Conservation (phyloP, 2,113 vertebrate genomes). For the Zosterops hypoxanthus region DNA sequence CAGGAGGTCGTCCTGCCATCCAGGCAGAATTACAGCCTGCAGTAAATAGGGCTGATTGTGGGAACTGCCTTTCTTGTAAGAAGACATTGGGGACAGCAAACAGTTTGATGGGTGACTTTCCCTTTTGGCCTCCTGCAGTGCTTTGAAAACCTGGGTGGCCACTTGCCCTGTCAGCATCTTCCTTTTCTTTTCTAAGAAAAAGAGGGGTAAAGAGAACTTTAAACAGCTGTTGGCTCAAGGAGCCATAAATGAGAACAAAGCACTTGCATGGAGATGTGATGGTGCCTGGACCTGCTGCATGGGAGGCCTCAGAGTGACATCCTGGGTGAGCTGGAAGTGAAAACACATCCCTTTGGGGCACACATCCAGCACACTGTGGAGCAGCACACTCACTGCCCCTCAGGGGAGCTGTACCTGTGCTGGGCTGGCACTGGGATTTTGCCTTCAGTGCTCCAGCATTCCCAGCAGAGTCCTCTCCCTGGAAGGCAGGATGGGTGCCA, state of each 20-base stretch:
- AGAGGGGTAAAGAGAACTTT: background rate
- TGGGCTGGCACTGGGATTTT: background rate
- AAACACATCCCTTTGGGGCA: background rate
- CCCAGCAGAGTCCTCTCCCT: background rate
- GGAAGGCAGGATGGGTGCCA: background rate
- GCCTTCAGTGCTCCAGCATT: background rate
- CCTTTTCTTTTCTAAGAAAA: background rate
- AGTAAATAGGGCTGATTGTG: conserved; percentile 3
- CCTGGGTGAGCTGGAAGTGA: background rate
- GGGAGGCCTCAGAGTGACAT: background rate
- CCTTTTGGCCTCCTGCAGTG: background rate
- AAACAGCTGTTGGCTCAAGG: background rate
- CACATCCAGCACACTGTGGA: background rate
- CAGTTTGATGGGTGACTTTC: conserved; percentile 45
- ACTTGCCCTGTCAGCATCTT: conserved; percentile 26
- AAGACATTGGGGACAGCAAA: background rate
- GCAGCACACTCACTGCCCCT: background rate
- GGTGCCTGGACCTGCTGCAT: background rate
- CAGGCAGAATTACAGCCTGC: conserved; percentile 12
- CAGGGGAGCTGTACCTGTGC: background rate
- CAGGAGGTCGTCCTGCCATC: background rate
- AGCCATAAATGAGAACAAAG: background rate
- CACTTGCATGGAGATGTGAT: background rate
- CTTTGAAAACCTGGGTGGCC: conserved; percentile 61
- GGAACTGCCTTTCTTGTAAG: conserved; percentile 23